Percentiles rank a stretch among this genome's conserved stretches.
These are phyloP conservation scores for Scaptomyza parva DNA, from an alignment of 2,888 invertebrate genomes.

Conservation along the genomic window DNA sequence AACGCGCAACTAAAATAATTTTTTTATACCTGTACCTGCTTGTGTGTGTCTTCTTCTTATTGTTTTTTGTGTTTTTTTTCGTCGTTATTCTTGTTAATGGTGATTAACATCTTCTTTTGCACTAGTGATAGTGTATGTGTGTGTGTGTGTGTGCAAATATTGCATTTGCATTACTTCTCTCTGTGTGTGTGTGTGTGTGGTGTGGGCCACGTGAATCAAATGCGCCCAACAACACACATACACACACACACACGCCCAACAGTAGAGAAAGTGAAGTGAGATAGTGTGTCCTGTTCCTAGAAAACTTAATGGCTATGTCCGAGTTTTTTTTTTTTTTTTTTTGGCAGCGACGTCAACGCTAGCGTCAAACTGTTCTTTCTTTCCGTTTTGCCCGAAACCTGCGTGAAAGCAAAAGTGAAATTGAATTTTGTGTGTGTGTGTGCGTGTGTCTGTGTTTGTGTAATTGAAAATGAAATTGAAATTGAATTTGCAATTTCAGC, in stretches of 20 bases:
- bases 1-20: conserved; percentile 21
- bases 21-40: conserved; percentile 23
- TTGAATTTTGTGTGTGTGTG: conserved; percentile 33
- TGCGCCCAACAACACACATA: conserved; percentile 64
- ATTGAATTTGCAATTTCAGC: conserved; percentile 23
- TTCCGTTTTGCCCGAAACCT: conserved; percentile 22
- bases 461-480: conserved; percentile 11
- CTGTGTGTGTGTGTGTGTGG: conserved; percentile 28
- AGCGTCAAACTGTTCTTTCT: conserved; percentile 25
- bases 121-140: conserved; percentile 29
- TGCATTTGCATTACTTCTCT: conserved; percentile 43
- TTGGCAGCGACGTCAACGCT: conserved; percentile 26
- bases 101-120: conserved; percentile 18
- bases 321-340: conserved; percentile 10
- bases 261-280: conserved; percentile 62
- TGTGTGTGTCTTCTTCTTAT: conserved; percentile 7
- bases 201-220: conserved; percentile 74
- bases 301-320: conserved; percentile 34
- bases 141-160: conserved; percentile 37
- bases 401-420: conserved; percentile 60
- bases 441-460: not conserved
- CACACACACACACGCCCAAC: conserved; percentile 11
- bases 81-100: not conserved
- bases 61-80: conserved; percentile 21
- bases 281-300: conserved; percentile 53